phyloP scores from a whole-genome alignment of 2,113 vertebrate species.

The Bujurquina vittata region DNA sequence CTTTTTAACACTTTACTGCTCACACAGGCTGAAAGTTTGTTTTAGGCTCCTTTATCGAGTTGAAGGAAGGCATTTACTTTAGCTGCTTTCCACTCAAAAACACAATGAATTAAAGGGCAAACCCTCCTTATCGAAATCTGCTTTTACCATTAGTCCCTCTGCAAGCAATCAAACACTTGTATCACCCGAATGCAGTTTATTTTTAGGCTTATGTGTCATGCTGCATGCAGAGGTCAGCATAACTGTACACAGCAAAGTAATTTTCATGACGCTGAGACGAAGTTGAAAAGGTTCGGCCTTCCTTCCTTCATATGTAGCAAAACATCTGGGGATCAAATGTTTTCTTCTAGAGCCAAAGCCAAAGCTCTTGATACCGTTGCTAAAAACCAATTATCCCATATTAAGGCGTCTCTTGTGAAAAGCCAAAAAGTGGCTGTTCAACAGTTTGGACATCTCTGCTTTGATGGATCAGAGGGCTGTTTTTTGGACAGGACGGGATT shows the following conservation, averaged over 20 bases:
- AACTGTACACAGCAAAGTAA: slow-evolving; percentile 56
- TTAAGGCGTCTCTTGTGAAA: slow-evolving; percentile 33
- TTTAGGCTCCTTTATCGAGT: neutral
- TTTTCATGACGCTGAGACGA: slow-evolving; percentile 52
- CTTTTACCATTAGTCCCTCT: slow-evolving; percentile 41
- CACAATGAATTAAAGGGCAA: neutral
- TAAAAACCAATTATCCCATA: slow-evolving; percentile 43
- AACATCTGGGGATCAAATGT: slow-evolving; percentile 78
- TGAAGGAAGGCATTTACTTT: neutral
- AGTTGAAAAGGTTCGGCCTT: slow-evolving; percentile 62
- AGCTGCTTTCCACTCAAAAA: neutral
- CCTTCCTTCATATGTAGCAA: slow-evolving; percentile 23
- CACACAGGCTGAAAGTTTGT: slow-evolving; percentile 19
- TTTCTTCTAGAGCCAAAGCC: slow-evolving; percentile 35
- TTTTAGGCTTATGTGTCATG: slow-evolving; percentile 30
- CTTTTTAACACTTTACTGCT: slow-evolving; percentile 13
- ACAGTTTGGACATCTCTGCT: slow-evolving; percentile 21
- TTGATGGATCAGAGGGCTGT: slow-evolving; percentile 34
- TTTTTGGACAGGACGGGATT: slow-evolving; percentile 69
- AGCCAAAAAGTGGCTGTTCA: slow-evolving; percentile 23
- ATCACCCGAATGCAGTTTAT: slow-evolving; percentile 23
- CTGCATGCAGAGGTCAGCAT: slow-evolving; percentile 28
- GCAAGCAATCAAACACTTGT: slow-evolving; percentile 57
- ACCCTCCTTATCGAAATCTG: neutral
- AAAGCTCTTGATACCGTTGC: slow-evolving; percentile 49